Conservation (phyloP, 92 coral and sea anemone species). For the Palythoa heliodiscus region DNA sequence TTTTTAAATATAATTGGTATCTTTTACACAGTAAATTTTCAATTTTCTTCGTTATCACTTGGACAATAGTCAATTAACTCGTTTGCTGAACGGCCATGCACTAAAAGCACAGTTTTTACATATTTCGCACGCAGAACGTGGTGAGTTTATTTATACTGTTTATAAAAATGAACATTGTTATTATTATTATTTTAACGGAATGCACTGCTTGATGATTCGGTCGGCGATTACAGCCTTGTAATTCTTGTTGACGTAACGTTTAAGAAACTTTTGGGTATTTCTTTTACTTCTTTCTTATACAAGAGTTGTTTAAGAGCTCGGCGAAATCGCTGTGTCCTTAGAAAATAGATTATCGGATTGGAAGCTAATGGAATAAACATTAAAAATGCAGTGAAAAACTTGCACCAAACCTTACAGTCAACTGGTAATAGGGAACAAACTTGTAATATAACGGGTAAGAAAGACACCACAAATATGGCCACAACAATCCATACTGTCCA, state of each 20-base stretch:
- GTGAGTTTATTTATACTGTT: too few relatives aligned
- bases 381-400: not conserved
- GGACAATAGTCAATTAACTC: too few relatives aligned
- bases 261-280: not conserved
- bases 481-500: conserved; percentile 35
- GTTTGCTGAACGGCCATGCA: too few relatives aligned
- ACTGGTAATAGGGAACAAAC: not conserved
- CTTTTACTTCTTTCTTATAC: not conserved
- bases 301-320: conserved; percentile 32
- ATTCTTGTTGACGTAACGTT: not conserved
- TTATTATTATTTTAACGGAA: too few relatives aligned
- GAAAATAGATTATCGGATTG: conserved; percentile 48
- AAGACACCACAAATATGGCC: not conserved
- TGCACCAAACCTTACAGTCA: conserved; percentile 40
- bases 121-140: too few relatives aligned
- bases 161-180: too few relatives aligned
- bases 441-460: not conserved
- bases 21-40: too few relatives aligned
- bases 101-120: too few relatives aligned
- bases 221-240: too few relatives aligned
- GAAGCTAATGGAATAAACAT: conserved; percentile 29
- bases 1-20: too few relatives aligned
- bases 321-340: conserved; percentile 51
- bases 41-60: too few relatives aligned
- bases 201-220: too few relatives aligned